Percentiles rank a stretch among this genome's conserved stretches.
These are phyloP conservation scores for Ectemnius cavifrons DNA, from an alignment of 2,888 invertebrate genomes.

Conservation along the genomic window DNA sequence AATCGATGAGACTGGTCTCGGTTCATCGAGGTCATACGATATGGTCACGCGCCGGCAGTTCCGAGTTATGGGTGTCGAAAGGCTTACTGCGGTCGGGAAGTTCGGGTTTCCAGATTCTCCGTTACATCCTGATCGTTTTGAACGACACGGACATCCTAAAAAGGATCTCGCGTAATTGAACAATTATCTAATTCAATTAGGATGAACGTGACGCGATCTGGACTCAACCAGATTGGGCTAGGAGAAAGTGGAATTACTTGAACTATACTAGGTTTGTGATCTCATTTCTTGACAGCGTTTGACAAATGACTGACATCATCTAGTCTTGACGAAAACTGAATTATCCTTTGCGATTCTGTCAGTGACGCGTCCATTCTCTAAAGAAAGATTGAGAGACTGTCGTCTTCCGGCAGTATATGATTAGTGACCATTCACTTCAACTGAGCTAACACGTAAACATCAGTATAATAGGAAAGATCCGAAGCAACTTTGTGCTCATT, in stretches of 20 bases:
- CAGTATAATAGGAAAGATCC: no score
- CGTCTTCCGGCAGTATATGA: no score
- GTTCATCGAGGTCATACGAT: constrained; percentile 58
- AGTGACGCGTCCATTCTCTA: no score
- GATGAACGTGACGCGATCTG: neutral
- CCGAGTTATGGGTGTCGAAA: constrained; percentile 64
- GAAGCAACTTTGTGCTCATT: no score
- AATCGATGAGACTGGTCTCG: constrained; percentile 61
- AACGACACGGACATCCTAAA: neutral
- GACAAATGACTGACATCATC: constrained; percentile 19
- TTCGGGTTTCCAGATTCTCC: constrained; percentile 44
- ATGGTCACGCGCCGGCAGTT: constrained; percentile 64
- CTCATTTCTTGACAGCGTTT: constrained; percentile 35
- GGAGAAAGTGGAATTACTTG: constrained; percentile 23
- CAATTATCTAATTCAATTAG: constrained; percentile 6
- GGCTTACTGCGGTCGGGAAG: constrained; percentile 35
- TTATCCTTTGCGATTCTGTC: no score
- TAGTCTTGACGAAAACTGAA: no score
- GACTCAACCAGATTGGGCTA: constrained; percentile 28
- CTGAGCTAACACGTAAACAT: no score
- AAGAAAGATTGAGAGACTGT: neutral
- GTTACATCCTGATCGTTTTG: constrained; percentile 1
- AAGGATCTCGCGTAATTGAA: neutral
- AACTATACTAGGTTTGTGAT: constrained; percentile 49
- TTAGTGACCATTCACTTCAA: no score